These are phyloP conservation scores for Pseudococcus viburni DNA, from an alignment of 2,888 invertebrate species.

Conservation along the genomic window DNA sequence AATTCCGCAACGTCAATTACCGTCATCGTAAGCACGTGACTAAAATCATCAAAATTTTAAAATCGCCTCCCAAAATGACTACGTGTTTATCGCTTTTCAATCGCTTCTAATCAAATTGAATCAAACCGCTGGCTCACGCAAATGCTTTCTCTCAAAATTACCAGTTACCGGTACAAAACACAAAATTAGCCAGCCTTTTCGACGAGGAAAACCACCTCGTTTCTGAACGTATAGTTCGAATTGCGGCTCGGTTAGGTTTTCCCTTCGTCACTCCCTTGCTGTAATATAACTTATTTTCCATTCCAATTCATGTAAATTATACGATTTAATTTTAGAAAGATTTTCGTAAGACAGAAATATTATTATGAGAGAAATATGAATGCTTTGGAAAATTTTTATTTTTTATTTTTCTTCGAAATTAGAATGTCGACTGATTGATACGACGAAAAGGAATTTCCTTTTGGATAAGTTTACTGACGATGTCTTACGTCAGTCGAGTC, in stretches of 20 bases:
- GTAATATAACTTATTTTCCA: neutral
- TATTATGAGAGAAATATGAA: no score
- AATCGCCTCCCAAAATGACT: neutral
- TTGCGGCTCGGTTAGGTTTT: neutral
- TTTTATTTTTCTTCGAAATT: no score
- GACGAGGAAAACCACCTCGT: neutral
- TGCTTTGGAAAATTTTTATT: no score
- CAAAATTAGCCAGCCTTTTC: neutral
- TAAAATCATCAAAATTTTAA: neutral
- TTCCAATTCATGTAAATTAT: neutral
- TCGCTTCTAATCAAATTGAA: neutral
- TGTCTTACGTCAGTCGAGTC: no score
- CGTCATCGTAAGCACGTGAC: neutral
- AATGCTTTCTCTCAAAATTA: neutral
- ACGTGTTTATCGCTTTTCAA: slow-evolving; percentile 1
- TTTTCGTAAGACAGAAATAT: neutral
- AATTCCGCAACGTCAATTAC: neutral
- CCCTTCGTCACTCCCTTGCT: neutral
- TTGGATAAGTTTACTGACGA: no score
- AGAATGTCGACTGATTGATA: no score
- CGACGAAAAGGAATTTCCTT: no score
- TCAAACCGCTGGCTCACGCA: neutral
- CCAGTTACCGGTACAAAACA: neutral
- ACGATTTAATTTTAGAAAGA: neutral
- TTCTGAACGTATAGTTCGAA: neutral